Percentiles rank a stretch among this genome's conserved stretches.
phyloP scores from a whole-genome alignment of 2,113 vertebrate species.

The Calyptomena viridis region DNA sequence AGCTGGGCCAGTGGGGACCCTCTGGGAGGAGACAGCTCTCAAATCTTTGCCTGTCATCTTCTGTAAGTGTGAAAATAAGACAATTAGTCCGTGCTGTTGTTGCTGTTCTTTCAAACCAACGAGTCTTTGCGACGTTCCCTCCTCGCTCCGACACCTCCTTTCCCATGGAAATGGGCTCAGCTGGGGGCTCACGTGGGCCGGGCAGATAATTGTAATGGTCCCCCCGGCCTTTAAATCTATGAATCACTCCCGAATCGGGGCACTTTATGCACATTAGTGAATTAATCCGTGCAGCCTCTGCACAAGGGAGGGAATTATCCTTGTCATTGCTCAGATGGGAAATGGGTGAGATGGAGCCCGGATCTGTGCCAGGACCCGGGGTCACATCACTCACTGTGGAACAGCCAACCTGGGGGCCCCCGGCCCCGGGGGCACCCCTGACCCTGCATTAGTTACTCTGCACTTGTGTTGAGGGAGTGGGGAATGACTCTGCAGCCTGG shows the following conservation, averaged over 20 bases:
- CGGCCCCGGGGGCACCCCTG: neutral
- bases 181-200: neutral
- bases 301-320: neutral
- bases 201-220: neutral
- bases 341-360: neutral
- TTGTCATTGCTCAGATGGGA: neutral
- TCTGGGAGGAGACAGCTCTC: neutral
- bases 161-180: neutral
- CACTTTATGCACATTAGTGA: conserved; percentile 28
- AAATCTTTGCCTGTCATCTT: rapidly evolving
- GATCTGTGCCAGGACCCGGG: neutral
- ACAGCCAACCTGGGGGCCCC: neutral
- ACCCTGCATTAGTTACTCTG: neutral
- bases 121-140: neutral
- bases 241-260: neutral
- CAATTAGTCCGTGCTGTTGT: rapidly evolving
- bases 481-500: neutral
- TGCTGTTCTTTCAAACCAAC: neutral
- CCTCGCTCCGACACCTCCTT: neutral
- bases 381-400: neutral
- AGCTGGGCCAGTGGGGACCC: neutral
- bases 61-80: neutral
- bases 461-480: neutral
- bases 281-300: neutral
- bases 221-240: neutral